Percentiles rank a stretch among this genome's conserved stretches.
Conservation (phyloP, 1,140 invertebrate genomes). For the Euura lappo region DNA sequence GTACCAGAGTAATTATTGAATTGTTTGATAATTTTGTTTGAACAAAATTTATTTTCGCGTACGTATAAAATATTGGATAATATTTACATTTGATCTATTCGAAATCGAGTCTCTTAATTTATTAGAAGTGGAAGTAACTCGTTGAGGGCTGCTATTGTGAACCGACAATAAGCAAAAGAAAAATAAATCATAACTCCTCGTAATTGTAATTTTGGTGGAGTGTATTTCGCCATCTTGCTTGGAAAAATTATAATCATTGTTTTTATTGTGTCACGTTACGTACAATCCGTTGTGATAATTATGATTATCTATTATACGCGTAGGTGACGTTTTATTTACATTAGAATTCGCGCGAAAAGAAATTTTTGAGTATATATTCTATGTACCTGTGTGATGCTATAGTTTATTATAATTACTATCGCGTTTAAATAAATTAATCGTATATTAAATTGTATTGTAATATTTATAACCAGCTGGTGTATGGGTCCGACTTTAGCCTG, state of each 20-base stretch:
- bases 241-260: not conserved
- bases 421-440: constrained; percentile 12
- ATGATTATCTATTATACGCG: too few species aligned
- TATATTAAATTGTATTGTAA: constrained; percentile 32
- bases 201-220: constrained; percentile 17
- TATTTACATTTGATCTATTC: too few species aligned
- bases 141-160: constrained; percentile 58
- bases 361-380: too few species aligned
- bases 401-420: not conserved
- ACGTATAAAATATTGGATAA: too few species aligned
- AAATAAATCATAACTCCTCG: constrained; percentile 33
- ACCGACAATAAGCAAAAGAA: constrained; percentile 60
- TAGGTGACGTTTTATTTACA: too few species aligned
- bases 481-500: constrained; percentile 56
- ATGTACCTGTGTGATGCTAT: not conserved
- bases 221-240: not conserved
- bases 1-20: not conserved
- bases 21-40: not conserved
- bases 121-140: constrained; percentile 35
- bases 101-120: not conserved
- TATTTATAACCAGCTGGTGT: constrained; percentile 54
- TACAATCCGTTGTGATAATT: not conserved
- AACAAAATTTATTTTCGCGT: too few species aligned
- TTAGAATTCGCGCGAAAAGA: too few species aligned
- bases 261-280: not conserved